Base-by-base conservation (phyloP, 1,140 invertebrate species). In the Spodoptera frugiperda region DNA sequence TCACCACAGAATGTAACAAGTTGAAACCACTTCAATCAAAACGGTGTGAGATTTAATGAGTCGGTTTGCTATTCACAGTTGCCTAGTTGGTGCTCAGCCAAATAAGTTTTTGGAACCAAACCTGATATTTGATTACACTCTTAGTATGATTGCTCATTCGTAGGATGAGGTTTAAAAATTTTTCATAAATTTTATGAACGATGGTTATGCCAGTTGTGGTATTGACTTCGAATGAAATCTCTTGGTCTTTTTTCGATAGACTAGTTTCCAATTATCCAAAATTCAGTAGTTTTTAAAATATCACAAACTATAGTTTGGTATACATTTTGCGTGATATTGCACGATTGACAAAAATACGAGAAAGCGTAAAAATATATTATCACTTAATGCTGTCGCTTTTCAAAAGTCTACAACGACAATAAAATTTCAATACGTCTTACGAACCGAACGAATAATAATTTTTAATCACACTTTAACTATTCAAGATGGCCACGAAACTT, bases 91-190 rank as follows among this genome's bases (percentile, higher is more conserved):
- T 72, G 15, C 68, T 44, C 15, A 44, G 68, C 68, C 68, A 72
- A 72, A 57, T 72, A 72, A 72, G 33, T 72, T 67, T 61, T 72
- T 72, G 68, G 53, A 72, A 72, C 53, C 12, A 17, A 72, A 72
- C 53, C 33, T 72, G 57, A 57, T 57, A 72, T 55, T 53, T 72
- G n/a, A 72, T 72, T 46, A 72, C 53, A 39, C 39, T 55, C 17
- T 46, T 33, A 46, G 15, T 44, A 14, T 72, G 57, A 72, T 72
- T 72, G 46, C 33, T 72, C 68, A 72, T 10, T n/a, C 15, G 55
- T 25, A 2, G 0, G 39, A 48, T 12, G 44, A 48, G 44, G n/a
- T 65, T 65, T 14, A 6, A 2, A 12, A 6, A 61, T 61, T 61
- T 39, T 39, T 61, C 9, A 44, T 44, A 11, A 44, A 10, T 15